These are phyloP conservation scores for Ctenicera cuprea DNA, from an alignment of 2,888 invertebrate genomes.

Conservation along the genomic window DNA sequence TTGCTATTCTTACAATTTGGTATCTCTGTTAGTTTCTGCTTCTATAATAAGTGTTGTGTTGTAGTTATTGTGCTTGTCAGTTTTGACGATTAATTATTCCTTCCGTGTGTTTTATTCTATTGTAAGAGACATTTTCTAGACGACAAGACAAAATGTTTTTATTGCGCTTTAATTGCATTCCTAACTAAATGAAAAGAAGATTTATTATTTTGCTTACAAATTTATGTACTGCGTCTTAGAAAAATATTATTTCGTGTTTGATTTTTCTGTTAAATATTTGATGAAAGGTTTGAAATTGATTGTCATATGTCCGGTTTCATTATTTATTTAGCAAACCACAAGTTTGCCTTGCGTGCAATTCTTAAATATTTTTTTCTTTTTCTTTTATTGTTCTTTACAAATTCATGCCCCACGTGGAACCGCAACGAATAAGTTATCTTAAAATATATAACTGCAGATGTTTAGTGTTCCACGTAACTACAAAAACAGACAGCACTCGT, in stretches of 20 bases:
- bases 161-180: conserved; percentile 28
- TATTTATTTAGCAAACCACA: no score
- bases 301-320: neutral
- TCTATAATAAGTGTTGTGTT: conserved; percentile 9
- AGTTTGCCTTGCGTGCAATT: no score
- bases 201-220: conserved; percentile 18
- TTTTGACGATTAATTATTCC: conserved; percentile 21
- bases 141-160: conserved; percentile 28
- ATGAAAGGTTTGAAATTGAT: neutral
- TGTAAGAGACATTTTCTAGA: conserved; percentile 9
- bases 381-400: no score
- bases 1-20: conserved; percentile 10
- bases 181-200: conserved; percentile 26
- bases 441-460: no score
- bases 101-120: conserved; percentile 13
- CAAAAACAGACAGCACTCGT: no score
- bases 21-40: neutral
- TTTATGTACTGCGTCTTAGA: neutral
- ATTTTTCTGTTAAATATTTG: conserved; percentile 12
- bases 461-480: no score
- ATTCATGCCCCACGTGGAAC: no score
- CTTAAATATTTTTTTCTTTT: no score
- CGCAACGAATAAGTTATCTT: no score
- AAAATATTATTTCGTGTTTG: conserved; percentile 3
- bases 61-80: neutral